Conservation (phyloP, 2,888 invertebrate species). For the Hermaeophaga mercurialis region DNA sequence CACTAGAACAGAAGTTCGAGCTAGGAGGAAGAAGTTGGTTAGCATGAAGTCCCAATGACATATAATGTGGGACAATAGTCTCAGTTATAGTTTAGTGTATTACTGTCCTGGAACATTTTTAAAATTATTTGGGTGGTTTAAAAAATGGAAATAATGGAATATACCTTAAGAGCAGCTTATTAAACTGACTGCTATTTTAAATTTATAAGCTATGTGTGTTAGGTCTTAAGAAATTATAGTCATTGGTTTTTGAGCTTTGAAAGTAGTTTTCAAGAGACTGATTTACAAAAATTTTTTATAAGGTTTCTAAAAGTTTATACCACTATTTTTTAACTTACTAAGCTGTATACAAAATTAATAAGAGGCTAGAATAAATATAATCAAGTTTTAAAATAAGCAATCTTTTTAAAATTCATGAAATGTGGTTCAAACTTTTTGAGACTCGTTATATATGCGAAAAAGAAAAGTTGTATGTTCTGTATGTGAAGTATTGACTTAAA, state of each 20-base stretch:
- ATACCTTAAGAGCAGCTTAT: constrained; percentile 16
- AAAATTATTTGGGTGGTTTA: constrained; percentile 23
- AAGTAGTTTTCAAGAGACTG: constrained; percentile 26
- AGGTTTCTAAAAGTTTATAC: neutral
- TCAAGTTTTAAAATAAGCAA: neutral
- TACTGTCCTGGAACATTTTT: constrained; percentile 24
- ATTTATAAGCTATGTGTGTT: constrained; percentile 26
- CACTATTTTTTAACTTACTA: no score
- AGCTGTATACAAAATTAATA: no score
- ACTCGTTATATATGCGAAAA: constrained; percentile 4
- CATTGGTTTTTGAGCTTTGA: constrained; percentile 20
- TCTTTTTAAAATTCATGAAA: neutral
- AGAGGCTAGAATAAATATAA: no score
- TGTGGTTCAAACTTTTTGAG: neutral
- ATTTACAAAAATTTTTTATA: constrained; percentile 17
- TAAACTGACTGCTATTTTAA: constrained; percentile 21
- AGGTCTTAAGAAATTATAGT: constrained; percentile 20
- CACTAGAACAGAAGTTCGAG: constrained; percentile 80
- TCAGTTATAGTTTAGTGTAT: constrained; percentile 39
- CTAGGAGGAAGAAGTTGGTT: constrained; percentile 78
- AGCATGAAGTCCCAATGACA: constrained; percentile 85
- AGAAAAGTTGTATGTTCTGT: constrained; percentile 6
- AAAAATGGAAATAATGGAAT: constrained; percentile 20
- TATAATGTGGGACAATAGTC: constrained; percentile 59
- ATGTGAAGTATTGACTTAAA: constrained; percentile 20